phyloP scores from a whole-genome alignment of 2,113 vertebrate genomes.

The Pelusios castaneus region DNA sequence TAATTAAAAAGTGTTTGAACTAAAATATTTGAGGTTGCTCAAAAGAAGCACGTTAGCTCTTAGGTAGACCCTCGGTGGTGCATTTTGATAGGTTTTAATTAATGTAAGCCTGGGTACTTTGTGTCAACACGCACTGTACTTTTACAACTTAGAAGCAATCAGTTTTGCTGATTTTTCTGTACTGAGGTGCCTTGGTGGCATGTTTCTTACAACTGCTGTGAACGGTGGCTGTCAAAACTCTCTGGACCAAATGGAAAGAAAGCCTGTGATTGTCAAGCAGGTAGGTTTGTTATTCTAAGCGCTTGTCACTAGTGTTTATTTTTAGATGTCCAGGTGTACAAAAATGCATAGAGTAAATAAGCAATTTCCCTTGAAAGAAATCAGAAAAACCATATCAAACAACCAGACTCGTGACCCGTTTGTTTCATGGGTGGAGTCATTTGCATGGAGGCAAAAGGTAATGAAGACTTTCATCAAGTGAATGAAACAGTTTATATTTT shows the following conservation, averaged over 20 bases:
- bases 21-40: background rate
- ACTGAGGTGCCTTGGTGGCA: background rate
- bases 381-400: background rate
- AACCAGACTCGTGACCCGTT: background rate
- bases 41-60: background rate
- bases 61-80: background rate
- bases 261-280: background rate
- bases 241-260: background rate
- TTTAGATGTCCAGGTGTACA: background rate
- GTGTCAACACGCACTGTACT: background rate
- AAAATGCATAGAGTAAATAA: background rate
- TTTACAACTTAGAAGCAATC: background rate
- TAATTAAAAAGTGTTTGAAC: slow-evolving; percentile 39
- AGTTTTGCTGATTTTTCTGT: background rate
- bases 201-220: background rate
- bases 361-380: background rate
- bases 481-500: background rate
- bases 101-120: background rate
- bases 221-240: background rate
- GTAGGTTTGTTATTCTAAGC: background rate
- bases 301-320: background rate
- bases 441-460: background rate
- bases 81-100: background rate
- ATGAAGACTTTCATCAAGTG: background rate
- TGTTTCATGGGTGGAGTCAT: background rate